A percentile compares a stretch with the other conserved stretches of the same genome.
Conservation (phyloP, 2,888 invertebrate genomes). For the Lasioglossum morio region DNA sequence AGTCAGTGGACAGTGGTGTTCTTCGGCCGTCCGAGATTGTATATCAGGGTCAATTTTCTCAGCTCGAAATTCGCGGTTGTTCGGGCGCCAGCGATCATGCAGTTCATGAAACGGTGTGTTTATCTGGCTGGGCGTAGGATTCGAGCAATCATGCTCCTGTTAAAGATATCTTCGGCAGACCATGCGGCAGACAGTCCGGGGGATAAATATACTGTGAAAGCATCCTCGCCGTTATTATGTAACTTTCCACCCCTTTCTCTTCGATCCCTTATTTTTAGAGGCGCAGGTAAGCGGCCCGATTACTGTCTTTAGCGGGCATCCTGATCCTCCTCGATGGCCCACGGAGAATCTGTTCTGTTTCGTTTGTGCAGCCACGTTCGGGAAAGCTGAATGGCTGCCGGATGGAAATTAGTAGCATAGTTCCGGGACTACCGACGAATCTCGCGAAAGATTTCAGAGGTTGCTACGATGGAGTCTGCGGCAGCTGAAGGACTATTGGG, state of each 20-base stretch:
- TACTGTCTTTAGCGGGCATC: constrained; percentile 16
- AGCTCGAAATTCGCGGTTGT: not conserved
- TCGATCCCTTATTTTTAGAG: not conserved
- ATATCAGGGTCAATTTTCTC: not conserved
- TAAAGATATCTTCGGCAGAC: constrained; percentile 23
- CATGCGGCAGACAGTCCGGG: constrained; percentile 31
- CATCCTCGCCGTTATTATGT: constrained; percentile 27
- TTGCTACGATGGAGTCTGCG: constrained; percentile 33
- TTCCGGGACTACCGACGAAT: constrained; percentile 18
- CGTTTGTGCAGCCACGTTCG: constrained; percentile 2
- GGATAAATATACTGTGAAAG: constrained; percentile 40
- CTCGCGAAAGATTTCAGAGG: not conserved
- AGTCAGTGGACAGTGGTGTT: no score
- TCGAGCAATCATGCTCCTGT: constrained; percentile 38
- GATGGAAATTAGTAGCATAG: constrained; percentile 27
- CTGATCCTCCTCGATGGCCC: not conserved
- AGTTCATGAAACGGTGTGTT: not conserved
- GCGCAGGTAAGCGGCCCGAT: constrained; percentile 39
- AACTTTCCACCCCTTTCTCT: constrained; percentile 25
- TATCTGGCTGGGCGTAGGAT: constrained; percentile 5
- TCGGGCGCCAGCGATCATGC: not conserved
- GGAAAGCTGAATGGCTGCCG: not conserved
- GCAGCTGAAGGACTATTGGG: constrained; percentile 62
- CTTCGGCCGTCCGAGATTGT: no score
- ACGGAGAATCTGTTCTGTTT: not conserved